These are phyloP conservation scores for Agrotis exclamationis DNA, from an alignment of 2,888 invertebrate species.

Conservation along the genomic window DNA sequence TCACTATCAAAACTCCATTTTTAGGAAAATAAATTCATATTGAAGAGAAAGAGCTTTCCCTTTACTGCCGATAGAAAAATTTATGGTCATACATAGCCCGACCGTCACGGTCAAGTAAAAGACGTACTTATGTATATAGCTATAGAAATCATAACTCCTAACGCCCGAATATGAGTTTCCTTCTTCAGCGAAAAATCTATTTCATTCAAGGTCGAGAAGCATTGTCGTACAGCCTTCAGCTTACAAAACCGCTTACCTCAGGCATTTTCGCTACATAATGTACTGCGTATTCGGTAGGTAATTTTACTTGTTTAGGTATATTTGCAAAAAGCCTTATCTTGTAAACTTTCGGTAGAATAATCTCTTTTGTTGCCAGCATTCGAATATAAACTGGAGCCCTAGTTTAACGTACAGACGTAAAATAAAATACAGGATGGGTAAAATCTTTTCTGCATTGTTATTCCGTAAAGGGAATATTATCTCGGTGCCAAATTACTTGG, in stretches of 20 bases:
- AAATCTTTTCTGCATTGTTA: slow-evolving; percentile 39
- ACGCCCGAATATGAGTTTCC: slow-evolving; percentile 40
- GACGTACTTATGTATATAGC: slow-evolving; percentile 15
- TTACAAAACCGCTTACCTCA: slow-evolving; percentile 46
- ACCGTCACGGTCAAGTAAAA: slow-evolving; percentile 44
- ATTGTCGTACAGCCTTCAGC: slow-evolving; percentile 37
- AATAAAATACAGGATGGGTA: slow-evolving; percentile 43
- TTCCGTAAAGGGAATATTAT: slow-evolving; percentile 45
- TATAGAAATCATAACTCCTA: slow-evolving; percentile 29
- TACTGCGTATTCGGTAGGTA: slow-evolving; percentile 36
- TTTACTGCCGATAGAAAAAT: slow-evolving; percentile 33
- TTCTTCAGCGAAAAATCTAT: slow-evolving; percentile 38
- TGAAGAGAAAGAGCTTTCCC: slow-evolving; percentile 35
- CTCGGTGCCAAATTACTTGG: slow-evolving; percentile 54
- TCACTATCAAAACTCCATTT: slow-evolving; percentile 5
- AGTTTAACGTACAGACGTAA: slow-evolving; percentile 23
- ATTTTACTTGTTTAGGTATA: slow-evolving; percentile 44
- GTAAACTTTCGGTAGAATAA: slow-evolving; percentile 50
- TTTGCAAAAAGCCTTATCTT: slow-evolving; percentile 57
- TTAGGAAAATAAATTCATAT: slow-evolving; percentile 42
- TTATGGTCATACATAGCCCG: slow-evolving; percentile 27
- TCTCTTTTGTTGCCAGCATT: slow-evolving; percentile 36
- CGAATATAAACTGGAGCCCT: slow-evolving; percentile 37
- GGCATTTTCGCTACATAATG: slow-evolving; percentile 37
- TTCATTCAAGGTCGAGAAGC: slow-evolving; percentile 44